Percentiles rank a stretch among this genome's conserved stretches.
These are phyloP conservation scores for Channa maculata DNA, from an alignment of 2,113 vertebrate genomes.

Conservation along the genomic window DNA sequence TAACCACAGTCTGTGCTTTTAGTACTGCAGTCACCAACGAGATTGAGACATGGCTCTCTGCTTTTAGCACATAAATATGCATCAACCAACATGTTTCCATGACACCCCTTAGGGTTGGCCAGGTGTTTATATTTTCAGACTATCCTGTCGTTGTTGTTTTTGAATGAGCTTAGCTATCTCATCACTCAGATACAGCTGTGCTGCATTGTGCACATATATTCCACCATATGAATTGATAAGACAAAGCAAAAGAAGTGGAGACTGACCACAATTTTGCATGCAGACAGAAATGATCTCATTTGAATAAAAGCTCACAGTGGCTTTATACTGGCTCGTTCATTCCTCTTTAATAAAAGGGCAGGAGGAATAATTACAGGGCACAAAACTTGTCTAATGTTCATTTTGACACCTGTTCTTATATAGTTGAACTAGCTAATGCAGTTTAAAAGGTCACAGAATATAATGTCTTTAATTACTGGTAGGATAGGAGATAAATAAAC, in stretches of 20 bases:
- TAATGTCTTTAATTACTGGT: too few relatives aligned
- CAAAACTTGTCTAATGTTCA: too few relatives aligned
- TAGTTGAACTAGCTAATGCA: too few relatives aligned
- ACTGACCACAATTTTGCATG: constrained; percentile 2
- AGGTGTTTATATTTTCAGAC: constrained; percentile 19
- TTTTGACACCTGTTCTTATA: too few relatives aligned
- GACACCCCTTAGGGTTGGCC: neutral
- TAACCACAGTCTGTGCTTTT: constrained; percentile 14
- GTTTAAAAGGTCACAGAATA: too few relatives aligned
- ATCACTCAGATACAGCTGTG: too few relatives aligned
- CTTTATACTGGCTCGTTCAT: too few relatives aligned
- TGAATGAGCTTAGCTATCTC: neutral
- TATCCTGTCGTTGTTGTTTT: constrained; percentile 9
- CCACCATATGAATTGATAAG: neutral
- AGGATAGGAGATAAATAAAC: too few relatives aligned
- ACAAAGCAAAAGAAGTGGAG: neutral
- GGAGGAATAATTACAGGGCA: too few relatives aligned
- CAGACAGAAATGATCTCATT: neutral
- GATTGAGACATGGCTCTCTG: neutral
- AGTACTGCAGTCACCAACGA: constrained; percentile 19
- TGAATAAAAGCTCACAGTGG: neutral
- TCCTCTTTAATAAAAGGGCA: too few relatives aligned
- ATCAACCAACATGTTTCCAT: constrained; percentile 19
- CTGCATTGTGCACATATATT: too few relatives aligned
- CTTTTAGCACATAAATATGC: neutral